Percentiles rank a stretch among this genome's conserved stretches.
phyloP scores from a whole-genome alignment of 2,888 invertebrate species.

The Ochropacha duplaris region DNA sequence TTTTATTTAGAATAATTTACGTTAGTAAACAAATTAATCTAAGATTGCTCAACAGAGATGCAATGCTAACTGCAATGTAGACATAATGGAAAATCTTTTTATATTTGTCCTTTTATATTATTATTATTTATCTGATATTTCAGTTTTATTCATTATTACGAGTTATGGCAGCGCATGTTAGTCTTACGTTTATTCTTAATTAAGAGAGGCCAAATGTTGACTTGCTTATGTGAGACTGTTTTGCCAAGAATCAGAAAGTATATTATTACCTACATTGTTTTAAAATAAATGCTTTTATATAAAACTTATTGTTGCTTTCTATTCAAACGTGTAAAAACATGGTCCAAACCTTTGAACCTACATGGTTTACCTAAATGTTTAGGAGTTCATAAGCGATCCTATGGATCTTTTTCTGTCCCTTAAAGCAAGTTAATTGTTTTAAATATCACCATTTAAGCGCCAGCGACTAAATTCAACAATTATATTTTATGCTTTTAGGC shows the following conservation, averaged over 20 bases:
- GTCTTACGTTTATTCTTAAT: conserved; percentile 75
- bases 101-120: conserved; percentile 72
- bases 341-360: background rate
- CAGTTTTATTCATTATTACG: conserved; percentile 73
- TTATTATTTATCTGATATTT: conserved; percentile 76
- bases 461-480: too few species aligned
- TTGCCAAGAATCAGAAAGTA: conserved; percentile 84
- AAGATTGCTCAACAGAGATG: conserved; percentile 81
- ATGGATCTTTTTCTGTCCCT: too few species aligned
- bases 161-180: conserved; percentile 82
- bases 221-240: conserved; percentile 84
- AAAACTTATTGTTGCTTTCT: conserved; percentile 37
- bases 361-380: too few species aligned
- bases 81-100: conserved; percentile 65
- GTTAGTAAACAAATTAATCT: conserved; percentile 74
- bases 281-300: conserved; percentile 84
- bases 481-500: too few species aligned
- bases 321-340: conserved; percentile 3
- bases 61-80: conserved; percentile 79
- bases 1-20: conserved; percentile 79
- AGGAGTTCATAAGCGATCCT: too few species aligned
- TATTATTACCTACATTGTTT: conserved; percentile 83
- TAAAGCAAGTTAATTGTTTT: too few species aligned
- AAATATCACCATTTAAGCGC: too few species aligned
- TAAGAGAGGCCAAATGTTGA: conserved; percentile 83